Evolutionary conservation across 2,888 invertebrate genomes (phyloP).

Genomic region (Orthosia cruda): DNA sequence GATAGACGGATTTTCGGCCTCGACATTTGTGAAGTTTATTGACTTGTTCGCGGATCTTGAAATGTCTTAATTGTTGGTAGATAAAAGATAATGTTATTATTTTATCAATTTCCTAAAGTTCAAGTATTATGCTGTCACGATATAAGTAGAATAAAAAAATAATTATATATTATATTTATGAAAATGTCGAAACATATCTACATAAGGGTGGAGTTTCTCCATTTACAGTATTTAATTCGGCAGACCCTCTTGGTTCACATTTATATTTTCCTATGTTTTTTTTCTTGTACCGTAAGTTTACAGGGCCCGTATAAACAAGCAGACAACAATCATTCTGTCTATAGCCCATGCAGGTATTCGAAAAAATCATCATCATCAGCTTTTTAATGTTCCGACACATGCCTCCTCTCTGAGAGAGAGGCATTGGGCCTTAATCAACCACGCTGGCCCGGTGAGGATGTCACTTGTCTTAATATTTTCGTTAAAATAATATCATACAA

Average conservation of each 20-base stretch:
- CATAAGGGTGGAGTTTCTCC: constrained; percentile 8
- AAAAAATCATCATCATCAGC: no score
- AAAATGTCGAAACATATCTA: constrained; percentile 9
- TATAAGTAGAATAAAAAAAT: constrained; percentile 13
- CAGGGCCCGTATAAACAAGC: not conserved
- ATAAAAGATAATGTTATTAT: constrained; percentile 42
- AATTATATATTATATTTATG: not conserved
- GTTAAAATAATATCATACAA: no score
- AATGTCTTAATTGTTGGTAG: constrained; percentile 46
- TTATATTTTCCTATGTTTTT: not conserved
- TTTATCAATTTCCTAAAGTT: constrained; percentile 38
- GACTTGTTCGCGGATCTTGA: constrained; percentile 70
- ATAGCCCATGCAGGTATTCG: not conserved
- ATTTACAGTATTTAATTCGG: not conserved
- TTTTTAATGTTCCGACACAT: no score
- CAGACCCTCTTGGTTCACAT: not conserved
- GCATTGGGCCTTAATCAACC: no score
- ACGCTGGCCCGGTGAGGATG: no score
- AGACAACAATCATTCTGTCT: not conserved
- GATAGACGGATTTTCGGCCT: constrained; percentile 61
- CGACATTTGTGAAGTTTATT: constrained; percentile 71
- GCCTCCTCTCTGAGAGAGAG: no score
- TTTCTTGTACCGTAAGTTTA: not conserved
- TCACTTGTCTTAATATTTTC: no score
- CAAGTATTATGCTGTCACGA: constrained; percentile 43